Evolutionary conservation across 92 coral and sea anemone species (phyloP), one percentile per base, ranked within the genome.

Genomic region (Zoanthus gigantus): DNA sequence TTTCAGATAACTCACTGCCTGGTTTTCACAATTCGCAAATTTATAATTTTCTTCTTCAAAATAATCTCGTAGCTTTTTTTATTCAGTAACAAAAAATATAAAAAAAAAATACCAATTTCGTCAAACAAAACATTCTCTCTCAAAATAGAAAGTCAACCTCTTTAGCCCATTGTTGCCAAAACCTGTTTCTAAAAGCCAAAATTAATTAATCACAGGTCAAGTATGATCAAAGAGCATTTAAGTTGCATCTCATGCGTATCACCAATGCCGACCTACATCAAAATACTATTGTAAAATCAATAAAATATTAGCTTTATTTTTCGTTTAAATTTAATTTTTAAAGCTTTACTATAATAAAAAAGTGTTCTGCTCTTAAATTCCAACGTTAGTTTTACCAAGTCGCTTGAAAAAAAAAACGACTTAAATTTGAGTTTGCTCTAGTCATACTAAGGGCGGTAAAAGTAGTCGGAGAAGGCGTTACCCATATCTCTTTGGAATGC

Each of bases 121-220:
- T 32, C 44, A 46, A 81, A 42, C 71, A 81, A 81, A 66, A 13
- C 75, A 13, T 18, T 13, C n/a, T 66, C 66, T 53, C 73, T n/a
- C 56, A 81, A 47, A 71, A 83, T 71, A 79, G 87, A 91, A 79
- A 78, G 88, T 91, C 89, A 72, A 83, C 71, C 79, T 71, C 77
- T 84, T 48, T 78, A 84, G 72, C 72, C 71, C 44, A 88, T 91
- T 84, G 69, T 88, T 90, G 86, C 78, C 76, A 91, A 68, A 74
- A 84, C 29, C 73, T 73, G 77, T 88, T 91, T 79, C 85, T 84
- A 84, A 60, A 72, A 75, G 85, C 82, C 90, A 81, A 88, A 91
- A 84, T 88, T 88, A 91, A 88, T 91, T 88, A 91, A 91, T 76
- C 88, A 87, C 74, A n/a, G 92, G 92, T 48, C 46, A 91, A 56